Evolutionary conservation across 2,113 vertebrate genomes (phyloP), one percentile per base, ranked within the genome.

Genomic region (Herpetotheres cachinnans): DNA sequence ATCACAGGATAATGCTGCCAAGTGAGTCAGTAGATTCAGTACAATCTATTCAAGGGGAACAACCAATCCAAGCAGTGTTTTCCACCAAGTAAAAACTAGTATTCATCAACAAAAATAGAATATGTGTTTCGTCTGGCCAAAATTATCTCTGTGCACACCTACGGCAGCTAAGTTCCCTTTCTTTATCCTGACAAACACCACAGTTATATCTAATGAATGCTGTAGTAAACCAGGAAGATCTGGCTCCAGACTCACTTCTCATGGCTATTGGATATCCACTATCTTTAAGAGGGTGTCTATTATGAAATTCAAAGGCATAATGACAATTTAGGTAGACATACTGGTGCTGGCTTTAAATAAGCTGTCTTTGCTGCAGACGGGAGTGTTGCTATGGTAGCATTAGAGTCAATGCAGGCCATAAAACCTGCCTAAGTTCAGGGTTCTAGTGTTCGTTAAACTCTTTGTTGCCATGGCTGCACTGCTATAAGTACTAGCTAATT

Each of bases 351-450:
- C 30, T 92, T 70, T 54, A 49, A 70, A 13, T 14, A 47, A 65
- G 7, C 8, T 17, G 11, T 11, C 32, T 86, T n/a, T 81, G 42
- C 62, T 83, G 72, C 63, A 62, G 72, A 34, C 2, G 3, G 34
- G 49, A 92, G 36, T 21, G 94, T 95, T 97, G 91, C 94, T 54
- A 95, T 95, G 89, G 91, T 22, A 97, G 71, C 94, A 20, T 54
- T 47, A 16, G 56, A 94, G 86, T 52, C 93, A 90, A 11, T 3
- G 63, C 11, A 50, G 91, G 82, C 9, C 93, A 92, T 49, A 65
- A 86, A 89, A 83, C 67, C 52, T 63, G 79, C 74, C 71, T 36
- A 54, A 11, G n/a, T 70, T 95, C 93, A 73, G 63, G 63, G 71
- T 54, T 47, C 40, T 46, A 47, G 36, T 49, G 79, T 54, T 80